Evolutionary conservation across 2,113 vertebrate species (phyloP).

Genomic region (Malurus elegans): DNA sequence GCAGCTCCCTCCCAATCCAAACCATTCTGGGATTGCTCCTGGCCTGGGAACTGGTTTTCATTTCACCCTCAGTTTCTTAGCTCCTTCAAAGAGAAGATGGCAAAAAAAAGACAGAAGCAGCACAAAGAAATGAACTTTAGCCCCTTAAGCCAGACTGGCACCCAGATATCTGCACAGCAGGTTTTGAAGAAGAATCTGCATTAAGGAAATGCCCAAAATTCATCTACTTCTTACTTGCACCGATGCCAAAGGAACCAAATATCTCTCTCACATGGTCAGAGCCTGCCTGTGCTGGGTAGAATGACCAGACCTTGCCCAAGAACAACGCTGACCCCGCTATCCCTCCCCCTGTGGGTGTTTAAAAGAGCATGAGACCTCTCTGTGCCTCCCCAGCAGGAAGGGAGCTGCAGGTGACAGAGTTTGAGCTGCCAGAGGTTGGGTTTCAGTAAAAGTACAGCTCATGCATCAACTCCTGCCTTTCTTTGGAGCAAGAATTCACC

Average conservation of each 20-base stretch:
- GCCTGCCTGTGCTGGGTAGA: background rate
- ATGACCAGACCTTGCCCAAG: background rate
- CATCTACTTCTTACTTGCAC: too few species aligned
- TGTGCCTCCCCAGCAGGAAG: background rate
- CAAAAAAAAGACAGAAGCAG: background rate
- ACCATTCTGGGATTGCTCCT: background rate
- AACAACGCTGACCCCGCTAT: background rate
- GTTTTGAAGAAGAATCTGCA: background rate
- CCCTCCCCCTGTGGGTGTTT: fast-evolving
- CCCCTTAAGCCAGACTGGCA: background rate
- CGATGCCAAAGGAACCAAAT: background rate
- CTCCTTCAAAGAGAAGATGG: background rate
- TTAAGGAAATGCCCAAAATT: background rate
- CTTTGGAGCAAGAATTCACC: background rate
- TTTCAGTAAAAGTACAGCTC: background rate
- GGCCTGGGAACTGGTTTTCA: background rate
- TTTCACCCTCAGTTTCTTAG: background rate
- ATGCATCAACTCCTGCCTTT: background rate
- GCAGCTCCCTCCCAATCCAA: background rate
- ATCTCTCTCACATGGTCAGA: fast-evolving
- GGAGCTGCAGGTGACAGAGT: background rate
- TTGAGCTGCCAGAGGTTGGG: background rate
- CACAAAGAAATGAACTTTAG: fast-evolving
- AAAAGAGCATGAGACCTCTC: background rate
- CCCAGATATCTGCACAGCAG: background rate